Conservation (phyloP, 2,797 vertebrate species). For the Ptychadena robeensis region DNA sequence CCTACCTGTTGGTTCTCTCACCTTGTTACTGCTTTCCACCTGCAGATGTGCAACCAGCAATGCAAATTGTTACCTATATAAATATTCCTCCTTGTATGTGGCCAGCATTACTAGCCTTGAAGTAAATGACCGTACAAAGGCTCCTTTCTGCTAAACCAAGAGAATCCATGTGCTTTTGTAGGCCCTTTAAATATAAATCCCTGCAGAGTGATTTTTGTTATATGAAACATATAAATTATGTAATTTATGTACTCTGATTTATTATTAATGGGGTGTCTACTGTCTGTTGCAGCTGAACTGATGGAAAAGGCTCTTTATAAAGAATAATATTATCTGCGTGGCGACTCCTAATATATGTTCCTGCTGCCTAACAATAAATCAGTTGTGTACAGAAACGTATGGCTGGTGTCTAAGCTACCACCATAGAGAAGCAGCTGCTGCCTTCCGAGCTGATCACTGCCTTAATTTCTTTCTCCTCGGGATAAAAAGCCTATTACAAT, state of each 20-base stretch:
- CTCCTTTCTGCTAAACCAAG: too few relatives aligned
- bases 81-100: too few relatives aligned
- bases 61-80: too few relatives aligned
- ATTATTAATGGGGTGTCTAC: neutral
- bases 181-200: neutral
- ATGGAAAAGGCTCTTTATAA: neutral
- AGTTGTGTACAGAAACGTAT: neutral
- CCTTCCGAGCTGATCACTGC: constrained; percentile 30
- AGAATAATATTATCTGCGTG: neutral
- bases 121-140: too few relatives aligned
- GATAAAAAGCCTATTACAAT: constrained; percentile 40
- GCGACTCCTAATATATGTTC: neutral
- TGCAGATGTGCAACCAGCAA: too few relatives aligned
- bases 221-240: neutral
- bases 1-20: too few relatives aligned
- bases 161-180: too few relatives aligned
- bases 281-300: neutral
- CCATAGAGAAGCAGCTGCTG: neutral
- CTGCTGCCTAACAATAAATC: constrained; percentile 1
- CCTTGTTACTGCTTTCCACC: too few relatives aligned
- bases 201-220: neutral
- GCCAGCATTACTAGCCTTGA: too few relatives aligned
- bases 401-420: neutral
- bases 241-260: neutral
- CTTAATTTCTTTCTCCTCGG: constrained; percentile 18